phyloP scores from a whole-genome alignment of 2,888 invertebrate genomes.

The Yponomeuta plumbellus region DNA sequence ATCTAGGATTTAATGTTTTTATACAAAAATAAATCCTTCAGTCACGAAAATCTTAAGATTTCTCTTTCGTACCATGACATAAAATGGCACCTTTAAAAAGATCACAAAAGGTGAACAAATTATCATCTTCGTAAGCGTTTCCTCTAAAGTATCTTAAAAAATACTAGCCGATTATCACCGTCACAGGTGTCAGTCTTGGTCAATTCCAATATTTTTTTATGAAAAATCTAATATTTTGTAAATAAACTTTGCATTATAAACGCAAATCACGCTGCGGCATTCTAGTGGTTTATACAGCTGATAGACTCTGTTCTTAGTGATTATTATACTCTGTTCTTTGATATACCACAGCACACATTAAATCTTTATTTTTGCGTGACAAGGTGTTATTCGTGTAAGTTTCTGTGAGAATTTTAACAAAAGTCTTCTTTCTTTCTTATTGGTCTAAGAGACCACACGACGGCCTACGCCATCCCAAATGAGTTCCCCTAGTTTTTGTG shows the following conservation, averaged over 20 bases:
- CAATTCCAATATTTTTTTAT: slow-evolving; percentile 5
- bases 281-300: too few relatives aligned
- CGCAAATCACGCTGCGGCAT: neutral
- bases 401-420: too few relatives aligned
- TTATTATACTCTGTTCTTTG: too few relatives aligned
- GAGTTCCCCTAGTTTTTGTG: too few relatives aligned
- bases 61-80: slow-evolving; percentile 18
- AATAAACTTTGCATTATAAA: slow-evolving; percentile 9
- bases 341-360: too few relatives aligned
- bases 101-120: slow-evolving; percentile 26
- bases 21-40: neutral
- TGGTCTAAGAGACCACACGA: too few relatives aligned
- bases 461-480: too few relatives aligned
- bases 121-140: slow-evolving; percentile 21
- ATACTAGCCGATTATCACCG: slow-evolving; percentile 2
- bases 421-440: too few relatives aligned
- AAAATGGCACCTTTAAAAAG: slow-evolving; percentile 24
- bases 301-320: too few relatives aligned
- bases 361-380: too few relatives aligned
- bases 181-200: slow-evolving; percentile 14
- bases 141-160: neutral
- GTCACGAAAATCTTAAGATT: neutral
- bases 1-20: neutral
- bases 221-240: slow-evolving; percentile 1
- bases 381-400: too few relatives aligned